phyloP scores from a whole-genome alignment of 2,797 vertebrate genomes.

The Molossus alvarezi region DNA sequence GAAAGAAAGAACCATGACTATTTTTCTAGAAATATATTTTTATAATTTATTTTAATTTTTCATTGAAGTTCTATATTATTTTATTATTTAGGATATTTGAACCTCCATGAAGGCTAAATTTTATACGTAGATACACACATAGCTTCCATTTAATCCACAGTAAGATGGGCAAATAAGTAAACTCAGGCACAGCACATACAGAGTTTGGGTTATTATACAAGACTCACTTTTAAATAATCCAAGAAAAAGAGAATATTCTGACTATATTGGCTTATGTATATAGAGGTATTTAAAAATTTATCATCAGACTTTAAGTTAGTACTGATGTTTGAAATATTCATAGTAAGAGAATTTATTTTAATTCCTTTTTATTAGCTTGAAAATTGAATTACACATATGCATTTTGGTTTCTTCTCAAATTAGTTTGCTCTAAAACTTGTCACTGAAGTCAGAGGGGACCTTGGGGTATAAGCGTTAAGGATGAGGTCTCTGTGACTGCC shows the following conservation, averaged over 20 bases:
- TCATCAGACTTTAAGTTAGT: neutral
- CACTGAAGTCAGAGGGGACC: neutral
- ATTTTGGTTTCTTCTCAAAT: slow-evolving; percentile 33
- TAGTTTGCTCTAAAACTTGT: neutral
- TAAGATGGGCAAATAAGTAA: neutral
- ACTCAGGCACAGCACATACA: neutral
- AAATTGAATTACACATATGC: neutral
- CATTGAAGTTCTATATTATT: neutral
- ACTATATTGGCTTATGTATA: neutral
- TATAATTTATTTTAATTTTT: slow-evolving; percentile 58
- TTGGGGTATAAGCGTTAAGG: neutral
- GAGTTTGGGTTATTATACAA: neutral
- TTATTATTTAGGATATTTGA: neutral
- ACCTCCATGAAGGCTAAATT: neutral
- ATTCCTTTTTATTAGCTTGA: neutral
- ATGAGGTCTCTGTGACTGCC: neutral
- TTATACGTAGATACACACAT: neutral
- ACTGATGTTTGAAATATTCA: neutral
- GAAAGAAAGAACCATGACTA: neutral
- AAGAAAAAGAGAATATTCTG: neutral
- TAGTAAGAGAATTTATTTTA: neutral
- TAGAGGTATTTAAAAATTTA: neutral
- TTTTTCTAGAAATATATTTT: slow-evolving; percentile 47
- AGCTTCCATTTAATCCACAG: neutral
- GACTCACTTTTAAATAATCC: neutral